A percentile compares a stretch with the other conserved stretches of the same genome.
These are phyloP conservation scores for Sarcophaga carnaria DNA, from an alignment of 2,888 invertebrate genomes.

Conservation along the genomic window DNA sequence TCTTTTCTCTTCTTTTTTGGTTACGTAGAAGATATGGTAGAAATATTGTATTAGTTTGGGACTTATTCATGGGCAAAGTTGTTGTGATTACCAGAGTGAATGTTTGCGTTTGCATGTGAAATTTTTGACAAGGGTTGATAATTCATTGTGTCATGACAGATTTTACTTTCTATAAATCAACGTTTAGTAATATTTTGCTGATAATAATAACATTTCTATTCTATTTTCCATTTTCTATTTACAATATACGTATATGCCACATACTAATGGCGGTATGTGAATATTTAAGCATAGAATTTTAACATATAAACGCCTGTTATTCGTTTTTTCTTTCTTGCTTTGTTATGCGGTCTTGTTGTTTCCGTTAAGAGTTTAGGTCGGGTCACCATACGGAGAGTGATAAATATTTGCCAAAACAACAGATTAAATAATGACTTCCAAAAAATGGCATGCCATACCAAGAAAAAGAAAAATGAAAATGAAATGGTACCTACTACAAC, in stretches of 20 bases:
- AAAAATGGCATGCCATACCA: slow-evolving; percentile 48
- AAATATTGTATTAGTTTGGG: background rate
- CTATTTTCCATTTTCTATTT: background rate
- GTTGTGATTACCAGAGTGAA: background rate
- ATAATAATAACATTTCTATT: slow-evolving; percentile 57
- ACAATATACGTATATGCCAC: background rate
- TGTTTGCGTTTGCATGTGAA: slow-evolving; percentile 5
- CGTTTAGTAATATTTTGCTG: slow-evolving; percentile 58
- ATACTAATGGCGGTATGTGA: slow-evolving; percentile 17
- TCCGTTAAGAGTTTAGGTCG: slow-evolving; percentile 9
- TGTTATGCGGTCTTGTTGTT: slow-evolving; percentile 6
- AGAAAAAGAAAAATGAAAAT: slow-evolving; percentile 9
- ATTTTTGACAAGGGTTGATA: slow-evolving; percentile 68
- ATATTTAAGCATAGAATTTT: background rate
- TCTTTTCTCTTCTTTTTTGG: background rate
- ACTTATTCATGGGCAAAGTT: background rate
- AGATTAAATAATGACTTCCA: slow-evolving; percentile 60
- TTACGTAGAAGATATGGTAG: background rate
- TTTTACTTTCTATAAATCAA: slow-evolving; percentile 68
- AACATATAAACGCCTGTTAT: slow-evolving; percentile 5
- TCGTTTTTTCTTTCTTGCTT: background rate
- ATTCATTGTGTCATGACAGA: slow-evolving; percentile 69
- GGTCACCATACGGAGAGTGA: slow-evolving; percentile 50
- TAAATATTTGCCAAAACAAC: slow-evolving; percentile 64
- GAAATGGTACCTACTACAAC: background rate